phyloP scores from a whole-genome alignment of 30 jellyfish, hydroid and myxozoan genomes.

The Chironex yamaguchii region DNA sequence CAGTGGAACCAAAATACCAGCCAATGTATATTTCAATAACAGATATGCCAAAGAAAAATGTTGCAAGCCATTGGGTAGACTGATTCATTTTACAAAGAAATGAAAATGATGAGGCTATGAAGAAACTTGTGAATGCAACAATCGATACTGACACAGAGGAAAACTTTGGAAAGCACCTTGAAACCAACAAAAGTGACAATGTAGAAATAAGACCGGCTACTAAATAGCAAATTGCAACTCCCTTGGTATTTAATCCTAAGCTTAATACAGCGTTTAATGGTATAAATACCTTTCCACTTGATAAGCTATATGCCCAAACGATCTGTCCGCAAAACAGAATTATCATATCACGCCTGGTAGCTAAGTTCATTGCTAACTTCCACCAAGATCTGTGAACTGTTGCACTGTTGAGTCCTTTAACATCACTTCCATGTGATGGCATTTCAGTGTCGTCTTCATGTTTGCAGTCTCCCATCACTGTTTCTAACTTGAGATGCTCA shows the following conservation, averaged over 20 bases:
- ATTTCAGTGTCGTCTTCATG: too few species aligned
- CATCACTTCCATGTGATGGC: too few species aligned
- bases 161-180: not conserved
- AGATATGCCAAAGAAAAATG: not conserved
- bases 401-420: too few species aligned
- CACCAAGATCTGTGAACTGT: too few species aligned
- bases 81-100: not conserved
- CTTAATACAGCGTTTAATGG: not conserved
- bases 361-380: too few species aligned
- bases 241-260: not conserved
- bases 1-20: not conserved
- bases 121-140: not conserved
- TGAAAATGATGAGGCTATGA: not conserved
- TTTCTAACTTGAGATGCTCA: not conserved
- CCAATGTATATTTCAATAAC: not conserved
- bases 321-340: not conserved
- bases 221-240: not conserved
- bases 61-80: not conserved
- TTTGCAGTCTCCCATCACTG: too few species aligned
- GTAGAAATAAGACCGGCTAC: not conserved
- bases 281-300: not conserved
- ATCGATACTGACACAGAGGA: not conserved
- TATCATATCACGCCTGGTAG: not conserved
- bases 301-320: not conserved
- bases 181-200: not conserved